Evolutionary conservation across 2,888 invertebrate species (phyloP), one percentile per base, ranked within the genome.

Genomic region (Dromius quadrimaculatus): DNA sequence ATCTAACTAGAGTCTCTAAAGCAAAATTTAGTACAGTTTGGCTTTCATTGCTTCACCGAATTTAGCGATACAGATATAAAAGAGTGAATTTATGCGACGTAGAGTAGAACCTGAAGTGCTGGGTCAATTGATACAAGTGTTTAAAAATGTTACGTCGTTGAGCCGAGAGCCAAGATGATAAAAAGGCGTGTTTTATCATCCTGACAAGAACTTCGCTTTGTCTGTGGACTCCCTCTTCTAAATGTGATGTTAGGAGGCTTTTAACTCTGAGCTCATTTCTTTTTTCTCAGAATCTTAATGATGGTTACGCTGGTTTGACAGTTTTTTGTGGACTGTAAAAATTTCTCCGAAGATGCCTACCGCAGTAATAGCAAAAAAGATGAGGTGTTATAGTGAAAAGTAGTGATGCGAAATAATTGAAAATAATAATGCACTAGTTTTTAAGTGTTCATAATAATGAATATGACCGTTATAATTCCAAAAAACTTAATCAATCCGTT

Each of bases 101-200:
- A 38, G 13, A 17, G 23, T 23, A n/a, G 43, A 41, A 43, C 15
- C 43, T 22, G 43, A 62, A 62, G 62, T 62, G 62, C 22, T 43
- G 43, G 43, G 62, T 28, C 43, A 62, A 62, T 62, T 62, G 62
- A 62, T 38, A 62, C 62, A 62, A 36, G 62, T 62, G 43, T 62
- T 41, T 62, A 62, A 62, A 62, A 62, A 62, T 38, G 43, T 38
- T 38, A 61, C 61, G 36, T 22, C 15, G 28, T 41, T 22, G 13
- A 13, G 41, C 19, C 62, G 15, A 19, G 50, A 32, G 13, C 41
- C 15, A 11, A 47, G 50, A 28, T 54, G 62, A 62, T 62, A 62
- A 62, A 62, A 41, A 23, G 19, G 28, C 15, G 22, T 17, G 28
- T 62, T 62, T 62, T 62, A 62, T 62, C 43, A 9, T 62, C 43